Conservation (phyloP, 2,888 invertebrate genomes). For the Ptychoptera contaminata region DNA sequence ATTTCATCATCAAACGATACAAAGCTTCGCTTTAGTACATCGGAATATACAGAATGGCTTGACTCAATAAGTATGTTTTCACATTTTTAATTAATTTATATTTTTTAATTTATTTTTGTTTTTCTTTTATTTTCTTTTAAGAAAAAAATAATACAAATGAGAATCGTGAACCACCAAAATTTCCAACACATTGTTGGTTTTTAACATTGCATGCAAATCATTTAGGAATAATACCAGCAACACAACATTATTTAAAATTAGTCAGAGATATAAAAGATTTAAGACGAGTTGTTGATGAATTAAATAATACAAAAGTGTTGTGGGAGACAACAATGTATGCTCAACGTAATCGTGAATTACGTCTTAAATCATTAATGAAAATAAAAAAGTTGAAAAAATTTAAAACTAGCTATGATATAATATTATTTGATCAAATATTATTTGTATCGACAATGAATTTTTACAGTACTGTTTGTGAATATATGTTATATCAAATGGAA, state of each 20-base stretch:
- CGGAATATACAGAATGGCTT: constrained; percentile 66
- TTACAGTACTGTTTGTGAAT: constrained; percentile 71
- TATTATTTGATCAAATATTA: constrained; percentile 68
- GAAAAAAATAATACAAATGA: constrained; percentile 36
- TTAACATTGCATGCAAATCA: constrained; percentile 89
- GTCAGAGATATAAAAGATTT: constrained; percentile 54
- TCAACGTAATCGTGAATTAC: constrained; percentile 61
- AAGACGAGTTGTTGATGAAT: constrained; percentile 73
- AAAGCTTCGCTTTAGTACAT: constrained; percentile 63
- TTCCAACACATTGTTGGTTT: constrained; percentile 96
- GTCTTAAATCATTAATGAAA: constrained; percentile 21
- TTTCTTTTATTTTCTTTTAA: constrained; percentile 16
- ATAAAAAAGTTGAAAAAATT: too few species aligned
- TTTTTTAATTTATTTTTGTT: constrained; percentile 1
- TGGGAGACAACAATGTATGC: constrained; percentile 68
- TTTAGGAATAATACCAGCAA: constrained; percentile 74
- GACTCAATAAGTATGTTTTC: constrained; percentile 44
- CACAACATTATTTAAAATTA: constrained; percentile 68
- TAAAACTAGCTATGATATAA: constrained; percentile 64
- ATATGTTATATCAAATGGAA: constrained; percentile 51
- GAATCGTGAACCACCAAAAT: constrained; percentile 66
- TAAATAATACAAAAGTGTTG: constrained; percentile 62
- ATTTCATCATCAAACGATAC: constrained; percentile 66
- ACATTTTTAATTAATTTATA: background rate
- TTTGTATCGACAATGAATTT: constrained; percentile 72